Evolutionary conservation across 2,888 invertebrate species (phyloP).

Genomic region (Lithodes maja): DNA sequence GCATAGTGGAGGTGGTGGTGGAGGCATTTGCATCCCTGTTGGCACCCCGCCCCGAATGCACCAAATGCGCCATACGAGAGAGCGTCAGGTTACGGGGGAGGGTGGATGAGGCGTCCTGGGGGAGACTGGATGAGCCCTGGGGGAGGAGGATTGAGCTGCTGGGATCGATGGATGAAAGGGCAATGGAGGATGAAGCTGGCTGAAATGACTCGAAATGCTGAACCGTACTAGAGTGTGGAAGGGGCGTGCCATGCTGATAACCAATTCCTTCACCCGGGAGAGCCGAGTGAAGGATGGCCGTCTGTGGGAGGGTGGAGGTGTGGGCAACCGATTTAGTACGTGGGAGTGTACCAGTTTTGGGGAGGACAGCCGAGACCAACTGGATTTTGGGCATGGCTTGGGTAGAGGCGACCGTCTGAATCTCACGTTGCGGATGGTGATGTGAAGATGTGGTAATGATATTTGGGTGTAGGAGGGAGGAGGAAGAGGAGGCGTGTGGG

Average conservation of each 20-base stretch:
- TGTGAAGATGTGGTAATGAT: neutral
- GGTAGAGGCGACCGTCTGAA: conserved; percentile 33
- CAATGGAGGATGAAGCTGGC: neutral
- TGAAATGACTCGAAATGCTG: neutral
- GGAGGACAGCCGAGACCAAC: neutral
- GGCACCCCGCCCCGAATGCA: no score
- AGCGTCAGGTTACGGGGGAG: conserved; percentile 19
- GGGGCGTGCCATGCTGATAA: neutral
- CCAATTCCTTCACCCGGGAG: neutral
- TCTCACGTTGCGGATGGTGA: conserved; percentile 19
- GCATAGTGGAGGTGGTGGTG: neutral
- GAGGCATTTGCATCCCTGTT: no score
- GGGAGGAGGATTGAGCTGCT: neutral
- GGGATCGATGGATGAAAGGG: neutral
- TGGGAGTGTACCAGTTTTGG: conserved; percentile 21
- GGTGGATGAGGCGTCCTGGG: neutral
- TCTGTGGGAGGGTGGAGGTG: conserved; percentile 34
- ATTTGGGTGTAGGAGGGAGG: neutral
- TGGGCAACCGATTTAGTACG: conserved; percentile 16
- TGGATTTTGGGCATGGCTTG: conserved; percentile 21
- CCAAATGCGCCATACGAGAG: conserved; percentile 22
- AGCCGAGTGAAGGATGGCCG: conserved; percentile 9
- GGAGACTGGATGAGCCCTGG: neutral
- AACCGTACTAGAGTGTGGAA: neutral
- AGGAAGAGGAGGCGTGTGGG: neutral